Evolutionary conservation across 1,140 invertebrate species (phyloP).

Genomic region (Coenobita brevimanus): DNA sequence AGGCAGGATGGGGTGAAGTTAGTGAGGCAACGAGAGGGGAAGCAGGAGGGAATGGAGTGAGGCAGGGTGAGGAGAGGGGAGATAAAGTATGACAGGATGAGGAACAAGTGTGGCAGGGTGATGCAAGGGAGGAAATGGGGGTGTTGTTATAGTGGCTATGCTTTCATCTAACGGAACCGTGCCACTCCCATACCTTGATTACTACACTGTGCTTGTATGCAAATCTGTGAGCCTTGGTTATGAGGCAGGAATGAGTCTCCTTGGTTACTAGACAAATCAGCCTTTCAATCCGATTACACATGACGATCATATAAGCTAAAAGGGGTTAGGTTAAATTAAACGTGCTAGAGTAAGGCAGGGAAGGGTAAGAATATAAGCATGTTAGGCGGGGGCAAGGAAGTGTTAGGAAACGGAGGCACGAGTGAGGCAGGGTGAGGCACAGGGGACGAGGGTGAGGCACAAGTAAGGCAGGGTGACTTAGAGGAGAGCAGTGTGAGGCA

Average conservation of each 20-base stretch:
- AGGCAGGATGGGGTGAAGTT: too few species aligned
- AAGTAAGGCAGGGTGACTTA: too few species aligned
- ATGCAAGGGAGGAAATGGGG: not conserved
- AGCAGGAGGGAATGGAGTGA: not conserved
- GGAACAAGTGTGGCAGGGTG: not conserved
- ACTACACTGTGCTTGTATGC: too few species aligned
- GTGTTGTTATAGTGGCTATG: not conserved
- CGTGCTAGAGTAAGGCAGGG: too few species aligned
- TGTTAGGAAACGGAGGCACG: not conserved
- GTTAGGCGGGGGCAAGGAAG: not conserved
- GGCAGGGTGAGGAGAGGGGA: not conserved
- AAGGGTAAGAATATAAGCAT: not conserved
- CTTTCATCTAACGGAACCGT: too few species aligned
- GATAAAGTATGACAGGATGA: not conserved
- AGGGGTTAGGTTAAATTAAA: too few species aligned
- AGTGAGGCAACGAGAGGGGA: not conserved
- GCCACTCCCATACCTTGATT: not conserved
- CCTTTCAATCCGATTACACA: too few species aligned
- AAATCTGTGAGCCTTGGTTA: too few species aligned
- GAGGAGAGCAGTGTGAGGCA: not conserved
- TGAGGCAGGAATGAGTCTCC: too few species aligned
- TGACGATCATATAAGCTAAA: too few species aligned
- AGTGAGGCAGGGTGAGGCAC: not conserved
- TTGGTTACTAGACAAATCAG: too few species aligned
- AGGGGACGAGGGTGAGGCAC: too few species aligned